phyloP scores from a whole-genome alignment of 1,140 invertebrate species.

The Papilio xuthus region DNA sequence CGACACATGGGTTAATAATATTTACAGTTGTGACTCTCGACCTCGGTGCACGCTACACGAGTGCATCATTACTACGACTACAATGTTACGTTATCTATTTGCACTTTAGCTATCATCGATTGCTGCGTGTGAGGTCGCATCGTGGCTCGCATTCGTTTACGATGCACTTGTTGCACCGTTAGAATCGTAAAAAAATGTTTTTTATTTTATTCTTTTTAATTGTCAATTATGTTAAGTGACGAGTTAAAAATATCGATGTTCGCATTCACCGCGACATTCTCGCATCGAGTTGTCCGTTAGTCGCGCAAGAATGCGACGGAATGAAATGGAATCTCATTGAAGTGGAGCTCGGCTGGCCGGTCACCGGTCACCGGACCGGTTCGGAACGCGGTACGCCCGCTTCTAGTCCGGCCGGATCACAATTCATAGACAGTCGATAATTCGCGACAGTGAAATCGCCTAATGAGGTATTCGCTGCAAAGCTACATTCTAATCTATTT shows the following conservation, averaged over 20 bases:
- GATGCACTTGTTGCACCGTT: constrained; percentile 46
- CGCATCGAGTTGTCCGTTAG: constrained; percentile 70
- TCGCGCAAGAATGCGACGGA: constrained; percentile 77
- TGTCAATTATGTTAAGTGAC: constrained; percentile 37
- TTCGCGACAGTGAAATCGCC: constrained; percentile 43
- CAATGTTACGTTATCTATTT: constrained; percentile 51
- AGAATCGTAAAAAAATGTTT: constrained; percentile 39
- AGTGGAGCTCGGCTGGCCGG: constrained; percentile 63
- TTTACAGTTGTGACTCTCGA: neutral
- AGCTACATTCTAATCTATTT: constrained; percentile 7
- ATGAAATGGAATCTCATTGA: constrained; percentile 80
- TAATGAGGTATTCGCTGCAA: constrained; percentile 40
- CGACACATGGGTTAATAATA: constrained; percentile 14
- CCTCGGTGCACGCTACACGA: constrained; percentile 14
- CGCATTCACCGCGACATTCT: constrained; percentile 51
- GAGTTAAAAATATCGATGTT: constrained; percentile 51
- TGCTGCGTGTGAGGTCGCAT: constrained; percentile 56
- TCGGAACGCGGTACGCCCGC: constrained; percentile 60
- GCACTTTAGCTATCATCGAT: constrained; percentile 53
- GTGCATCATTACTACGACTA: constrained; percentile 40
- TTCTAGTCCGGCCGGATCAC: constrained; percentile 66
- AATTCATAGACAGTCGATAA: constrained; percentile 62
- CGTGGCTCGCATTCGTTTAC: constrained; percentile 46
- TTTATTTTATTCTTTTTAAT: neutral
- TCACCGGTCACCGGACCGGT: constrained; percentile 67